phyloP scores from a whole-genome alignment of 2,797 vertebrate species.

The Oryzias dopingdopingensis region DNA sequence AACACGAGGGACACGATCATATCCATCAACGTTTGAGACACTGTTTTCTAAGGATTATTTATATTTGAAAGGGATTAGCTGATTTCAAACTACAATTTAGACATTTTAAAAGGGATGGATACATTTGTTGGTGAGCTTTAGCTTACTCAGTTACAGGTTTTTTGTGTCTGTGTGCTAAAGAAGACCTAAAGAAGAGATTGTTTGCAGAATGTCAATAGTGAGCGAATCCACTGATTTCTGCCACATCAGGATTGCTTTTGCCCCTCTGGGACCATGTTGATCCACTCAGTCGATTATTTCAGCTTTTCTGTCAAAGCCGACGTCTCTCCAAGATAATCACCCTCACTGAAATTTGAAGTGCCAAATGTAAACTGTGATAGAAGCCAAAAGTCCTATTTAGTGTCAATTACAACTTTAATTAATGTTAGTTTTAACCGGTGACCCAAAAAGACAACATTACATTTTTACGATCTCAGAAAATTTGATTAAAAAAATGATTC shows the following conservation, averaged over 20 bases:
- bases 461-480: too few species aligned
- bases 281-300: slow-evolving; percentile 46
- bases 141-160: neutral
- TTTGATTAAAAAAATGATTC: too few species aligned
- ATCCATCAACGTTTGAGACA: too few species aligned
- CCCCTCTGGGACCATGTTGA: slow-evolving; percentile 31
- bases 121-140: neutral
- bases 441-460: slow-evolving; percentile 1
- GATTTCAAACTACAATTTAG: too few species aligned
- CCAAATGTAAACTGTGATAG: slow-evolving; percentile 18
- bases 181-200: slow-evolving; percentile 10
- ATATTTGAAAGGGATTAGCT: too few species aligned
- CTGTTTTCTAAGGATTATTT: too few species aligned
- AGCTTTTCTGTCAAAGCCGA: slow-evolving; percentile 8
- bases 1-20: too few species aligned
- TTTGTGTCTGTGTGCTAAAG: slow-evolving; percentile 6
- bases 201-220: slow-evolving; percentile 48
- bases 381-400: slow-evolving; percentile 3
- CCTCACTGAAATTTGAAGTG: slow-evolving; percentile 25
- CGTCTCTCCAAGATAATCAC: slow-evolving; percentile 18
- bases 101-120: neutral
- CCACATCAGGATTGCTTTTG: slow-evolving; percentile 38
- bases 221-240: slow-evolving; percentile 49
- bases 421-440: slow-evolving; percentile 3
- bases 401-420: slow-evolving; percentile 25